phyloP scores from a whole-genome alignment of 2,888 invertebrate species.

The Ernsta delagoae region DNA sequence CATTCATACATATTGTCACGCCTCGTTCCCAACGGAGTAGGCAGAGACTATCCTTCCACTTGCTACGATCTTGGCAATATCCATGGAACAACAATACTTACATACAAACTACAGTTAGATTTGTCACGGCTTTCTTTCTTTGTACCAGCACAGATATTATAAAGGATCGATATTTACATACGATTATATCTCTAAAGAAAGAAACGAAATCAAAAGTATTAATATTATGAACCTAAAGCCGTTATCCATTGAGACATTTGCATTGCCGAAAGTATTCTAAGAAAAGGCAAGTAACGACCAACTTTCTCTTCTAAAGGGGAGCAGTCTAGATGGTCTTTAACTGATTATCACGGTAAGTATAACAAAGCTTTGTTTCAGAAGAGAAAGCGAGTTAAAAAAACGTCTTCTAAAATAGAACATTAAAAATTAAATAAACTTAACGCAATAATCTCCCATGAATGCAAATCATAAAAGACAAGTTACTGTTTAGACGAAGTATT shows the following conservation, averaged over 20 bases:
- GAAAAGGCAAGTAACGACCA: slow-evolving; percentile 66
- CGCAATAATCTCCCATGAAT: neutral
- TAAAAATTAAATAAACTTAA: neutral
- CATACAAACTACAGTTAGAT: slow-evolving; percentile 14
- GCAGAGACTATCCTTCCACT: too few species aligned
- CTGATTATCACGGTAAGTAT: slow-evolving; percentile 79
- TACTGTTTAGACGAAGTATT: too few species aligned
- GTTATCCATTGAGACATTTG: slow-evolving; percentile 79
- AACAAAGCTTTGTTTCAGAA: slow-evolving; percentile 55
- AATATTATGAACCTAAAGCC: slow-evolving; percentile 62
- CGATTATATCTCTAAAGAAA: slow-evolving; percentile 46
- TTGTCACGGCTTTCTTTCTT: slow-evolving; percentile 42
- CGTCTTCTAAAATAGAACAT: neutral
- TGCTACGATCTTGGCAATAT: too few species aligned
- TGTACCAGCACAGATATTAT: slow-evolving; percentile 35
- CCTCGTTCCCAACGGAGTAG: too few species aligned
- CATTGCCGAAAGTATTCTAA: slow-evolving; percentile 74
- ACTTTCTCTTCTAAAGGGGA: slow-evolving; percentile 78
- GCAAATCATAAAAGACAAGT: too few species aligned
- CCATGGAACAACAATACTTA: too few species aligned
- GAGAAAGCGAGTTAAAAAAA: slow-evolving; percentile 27
- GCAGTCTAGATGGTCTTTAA: slow-evolving; percentile 70
- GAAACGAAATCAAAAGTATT: slow-evolving; percentile 67
- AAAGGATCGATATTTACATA: slow-evolving; percentile 41
- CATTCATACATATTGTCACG: too few species aligned